These are phyloP conservation scores for Lasioglossum vierecki DNA, from an alignment of 2,888 invertebrate species.

Conservation along the genomic window DNA sequence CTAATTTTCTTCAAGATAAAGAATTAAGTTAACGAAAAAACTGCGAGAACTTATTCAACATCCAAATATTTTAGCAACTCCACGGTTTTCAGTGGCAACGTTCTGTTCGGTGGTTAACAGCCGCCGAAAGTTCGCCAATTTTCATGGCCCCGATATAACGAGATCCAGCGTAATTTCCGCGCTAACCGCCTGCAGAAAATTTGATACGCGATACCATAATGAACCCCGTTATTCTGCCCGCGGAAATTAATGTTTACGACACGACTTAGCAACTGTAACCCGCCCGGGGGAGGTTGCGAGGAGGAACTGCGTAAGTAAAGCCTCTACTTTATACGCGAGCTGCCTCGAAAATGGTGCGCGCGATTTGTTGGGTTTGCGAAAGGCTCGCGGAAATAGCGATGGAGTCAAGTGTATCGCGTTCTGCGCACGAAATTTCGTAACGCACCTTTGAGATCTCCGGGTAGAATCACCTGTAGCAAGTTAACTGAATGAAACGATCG, in stretches of 20 bases:
- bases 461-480: no score
- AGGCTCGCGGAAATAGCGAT: conserved; percentile 8
- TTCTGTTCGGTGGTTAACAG: background rate
- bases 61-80: no score
- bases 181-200: conserved; percentile 57
- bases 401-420: background rate
- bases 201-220: conserved; percentile 60
- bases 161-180: conserved; percentile 45
- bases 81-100: background rate
- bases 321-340: conserved; percentile 47
- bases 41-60: no score
- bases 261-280: conserved; percentile 50
- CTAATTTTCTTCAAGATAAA: no score
- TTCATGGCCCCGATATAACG: conserved; percentile 31
- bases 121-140: conserved; percentile 28
- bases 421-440: background rate
- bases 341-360: conserved; percentile 59
- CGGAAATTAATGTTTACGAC: conserved; percentile 66
- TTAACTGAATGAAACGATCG: background rate
- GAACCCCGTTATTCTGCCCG: conserved; percentile 44
- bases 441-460: background rate
- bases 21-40: no score
- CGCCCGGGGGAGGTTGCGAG: background rate
- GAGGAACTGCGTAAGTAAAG: conserved; percentile 30
- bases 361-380: conserved; percentile 51